Conservation (phyloP, 64 coral and sea anemone genomes). For the Dendrophyllia cribrosa region DNA sequence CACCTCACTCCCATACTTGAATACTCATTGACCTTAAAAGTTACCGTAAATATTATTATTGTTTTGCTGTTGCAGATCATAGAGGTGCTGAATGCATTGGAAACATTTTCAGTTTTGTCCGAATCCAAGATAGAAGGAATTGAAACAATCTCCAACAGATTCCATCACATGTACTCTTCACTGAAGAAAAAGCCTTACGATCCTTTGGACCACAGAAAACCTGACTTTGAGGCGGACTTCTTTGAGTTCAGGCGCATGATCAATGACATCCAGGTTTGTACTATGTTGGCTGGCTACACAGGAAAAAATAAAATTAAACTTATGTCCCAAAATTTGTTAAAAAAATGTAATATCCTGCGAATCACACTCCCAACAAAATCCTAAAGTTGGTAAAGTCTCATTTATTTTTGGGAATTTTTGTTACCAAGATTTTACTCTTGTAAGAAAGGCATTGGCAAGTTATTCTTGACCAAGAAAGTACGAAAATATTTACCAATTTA, state of each 20-base stretch:
- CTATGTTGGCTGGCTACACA: not conserved
- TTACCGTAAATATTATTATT: not conserved
- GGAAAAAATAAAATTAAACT: too few species aligned
- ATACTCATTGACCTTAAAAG: not conserved
- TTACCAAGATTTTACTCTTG: too few species aligned
- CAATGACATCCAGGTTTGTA: slow-evolving; percentile 75
- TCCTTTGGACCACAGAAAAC: slow-evolving; percentile 84
- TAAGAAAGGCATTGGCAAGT: too few species aligned
- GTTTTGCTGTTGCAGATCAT: slow-evolving; percentile 75
- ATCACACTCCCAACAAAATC: too few species aligned
- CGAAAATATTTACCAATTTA: too few species aligned
- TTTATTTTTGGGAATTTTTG: too few species aligned
- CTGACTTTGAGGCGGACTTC: slow-evolving; percentile 83
- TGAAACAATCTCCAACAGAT: slow-evolving; percentile 79
- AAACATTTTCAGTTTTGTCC: slow-evolving; percentile 89
- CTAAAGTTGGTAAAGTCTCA: too few species aligned
- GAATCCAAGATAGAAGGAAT: slow-evolving; percentile 97
- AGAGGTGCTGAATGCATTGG: slow-evolving; percentile 86
- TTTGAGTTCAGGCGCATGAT: slow-evolving; percentile 83
- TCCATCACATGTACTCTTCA: slow-evolving; percentile 85
- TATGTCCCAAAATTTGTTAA: too few species aligned
- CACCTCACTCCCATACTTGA: too few species aligned
- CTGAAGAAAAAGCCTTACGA: slow-evolving; percentile 93
- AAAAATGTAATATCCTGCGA: too few species aligned
- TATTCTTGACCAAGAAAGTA: too few species aligned